Evolutionary conservation across 2,888 invertebrate species (phyloP).

Genomic region (Mimas tiliae): DNA sequence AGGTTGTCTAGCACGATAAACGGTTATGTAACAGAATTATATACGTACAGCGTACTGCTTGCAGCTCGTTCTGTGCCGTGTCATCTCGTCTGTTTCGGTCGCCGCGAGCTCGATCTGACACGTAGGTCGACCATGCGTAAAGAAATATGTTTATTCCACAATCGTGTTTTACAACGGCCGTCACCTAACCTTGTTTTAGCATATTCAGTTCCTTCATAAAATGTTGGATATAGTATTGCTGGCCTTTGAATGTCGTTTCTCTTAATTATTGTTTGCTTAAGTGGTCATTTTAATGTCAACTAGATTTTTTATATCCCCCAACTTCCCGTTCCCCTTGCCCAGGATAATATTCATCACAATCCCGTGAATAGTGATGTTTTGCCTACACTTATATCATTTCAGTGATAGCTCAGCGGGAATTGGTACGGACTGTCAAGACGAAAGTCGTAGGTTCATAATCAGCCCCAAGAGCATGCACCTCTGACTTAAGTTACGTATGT

Average conservation of each 20-base stretch:
- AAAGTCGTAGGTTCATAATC: too few relatives aligned
- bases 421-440: too few relatives aligned
- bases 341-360: too few relatives aligned
- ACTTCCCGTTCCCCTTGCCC: too few relatives aligned
- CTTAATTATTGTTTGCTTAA: constrained; percentile 51
- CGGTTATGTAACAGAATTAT: constrained; percentile 66
- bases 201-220: constrained; percentile 1
- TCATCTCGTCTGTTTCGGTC: constrained; percentile 49
- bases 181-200: constrained; percentile 27
- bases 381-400: too few relatives aligned
- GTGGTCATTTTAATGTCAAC: constrained; percentile 29
- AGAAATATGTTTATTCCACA: constrained; percentile 33
- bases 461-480: too few relatives aligned
- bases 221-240: constrained; percentile 40
- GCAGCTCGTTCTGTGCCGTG: constrained; percentile 46
- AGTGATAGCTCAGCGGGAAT: too few relatives aligned
- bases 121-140: constrained; percentile 34
- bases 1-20: constrained; percentile 65
- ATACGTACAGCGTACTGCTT: constrained; percentile 36
- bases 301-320: too few relatives aligned
- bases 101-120: constrained; percentile 37
- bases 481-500: too few relatives aligned
- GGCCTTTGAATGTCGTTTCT: constrained; percentile 48
- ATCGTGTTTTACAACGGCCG: constrained; percentile 22
- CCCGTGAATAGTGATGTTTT: too few relatives aligned